Conservation (phyloP, 2,888 invertebrate species). For the Petrolisthes manimaculis region DNA sequence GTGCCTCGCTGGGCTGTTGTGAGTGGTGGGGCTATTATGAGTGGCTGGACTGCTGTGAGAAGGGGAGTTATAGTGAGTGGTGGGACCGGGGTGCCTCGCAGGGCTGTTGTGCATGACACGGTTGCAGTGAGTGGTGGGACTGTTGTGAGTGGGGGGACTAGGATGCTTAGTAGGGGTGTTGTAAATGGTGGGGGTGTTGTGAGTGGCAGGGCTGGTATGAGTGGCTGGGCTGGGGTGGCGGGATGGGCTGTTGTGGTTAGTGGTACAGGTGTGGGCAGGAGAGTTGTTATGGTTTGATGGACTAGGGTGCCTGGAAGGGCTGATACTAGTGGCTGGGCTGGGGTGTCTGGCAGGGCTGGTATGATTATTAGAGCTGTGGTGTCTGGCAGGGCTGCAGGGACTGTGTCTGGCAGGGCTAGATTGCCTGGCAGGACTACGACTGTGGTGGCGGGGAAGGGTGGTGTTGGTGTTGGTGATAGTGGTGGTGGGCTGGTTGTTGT, state of each 20-base stretch:
- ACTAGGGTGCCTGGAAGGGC: neutral
- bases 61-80: neutral
- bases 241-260: neutral
- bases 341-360: neutral
- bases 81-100: neutral
- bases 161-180: neutral
- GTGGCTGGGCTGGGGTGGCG: neutral
- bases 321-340: neutral
- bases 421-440: neutral
- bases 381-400: neutral
- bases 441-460: slow-evolving; percentile 8
- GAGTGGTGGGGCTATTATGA: neutral
- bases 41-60: neutral
- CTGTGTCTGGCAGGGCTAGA: neutral
- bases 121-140: neutral
- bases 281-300: neutral
- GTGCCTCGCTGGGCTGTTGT: neutral
- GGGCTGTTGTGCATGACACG: neutral
- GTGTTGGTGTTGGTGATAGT: too few species aligned
- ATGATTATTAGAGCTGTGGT: neutral
- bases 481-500: slow-evolving; percentile 9
- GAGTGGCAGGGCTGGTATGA: neutral
- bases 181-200: neutral
- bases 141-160: neutral
- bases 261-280: neutral